These are phyloP conservation scores for Drosophila simulans DNA, from an alignment of 1,140 invertebrate genomes.

Conservation along the genomic window DNA sequence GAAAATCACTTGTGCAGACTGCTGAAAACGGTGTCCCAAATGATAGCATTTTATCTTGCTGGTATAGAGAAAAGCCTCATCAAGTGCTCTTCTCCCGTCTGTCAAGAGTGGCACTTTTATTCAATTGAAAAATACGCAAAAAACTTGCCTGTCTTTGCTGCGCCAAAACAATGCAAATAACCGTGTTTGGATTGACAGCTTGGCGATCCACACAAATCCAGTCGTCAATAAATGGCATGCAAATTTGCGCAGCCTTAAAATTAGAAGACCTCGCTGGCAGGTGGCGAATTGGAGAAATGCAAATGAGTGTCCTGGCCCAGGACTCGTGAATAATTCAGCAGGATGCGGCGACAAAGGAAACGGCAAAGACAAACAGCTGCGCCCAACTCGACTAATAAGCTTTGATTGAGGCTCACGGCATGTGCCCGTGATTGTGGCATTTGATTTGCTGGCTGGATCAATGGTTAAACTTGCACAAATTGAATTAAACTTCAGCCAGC, in stretches of 20 bases:
- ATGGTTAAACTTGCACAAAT: slow-evolving; percentile 12
- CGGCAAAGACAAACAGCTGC: slow-evolving; percentile 62
- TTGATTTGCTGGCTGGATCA: slow-evolving; percentile 58
- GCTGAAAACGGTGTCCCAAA: slow-evolving; percentile 8
- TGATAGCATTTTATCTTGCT: slow-evolving; percentile 1
- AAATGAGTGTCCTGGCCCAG: slow-evolving; percentile 49
- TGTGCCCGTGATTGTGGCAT: slow-evolving; percentile 62
- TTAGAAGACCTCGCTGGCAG: slow-evolving; percentile 36
- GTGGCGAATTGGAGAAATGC: slow-evolving; percentile 66
- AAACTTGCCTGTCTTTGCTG: slow-evolving; percentile 4
- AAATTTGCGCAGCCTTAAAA: slow-evolving; percentile 52
- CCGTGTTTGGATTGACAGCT: slow-evolving; percentile 56
- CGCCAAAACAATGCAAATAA: slow-evolving; percentile 59
- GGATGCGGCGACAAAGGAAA: slow-evolving; percentile 32
- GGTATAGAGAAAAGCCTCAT: neutral
- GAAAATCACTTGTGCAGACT: slow-evolving; percentile 31
- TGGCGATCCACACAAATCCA: slow-evolving; percentile 42
- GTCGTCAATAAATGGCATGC: slow-evolving; percentile 68
- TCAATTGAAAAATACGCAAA: slow-evolving; percentile 12
- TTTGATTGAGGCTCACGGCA: slow-evolving; percentile 69
- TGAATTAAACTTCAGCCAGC: slow-evolving; percentile 15
- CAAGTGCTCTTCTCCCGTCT: slow-evolving; percentile 10
- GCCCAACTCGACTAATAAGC: slow-evolving; percentile 57
- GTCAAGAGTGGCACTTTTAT: slow-evolving; percentile 27
- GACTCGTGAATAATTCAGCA: slow-evolving; percentile 74